Base-by-base conservation (phyloP, 2,797 vertebrate genomes). In the Bovichtus variegatus region DNA sequence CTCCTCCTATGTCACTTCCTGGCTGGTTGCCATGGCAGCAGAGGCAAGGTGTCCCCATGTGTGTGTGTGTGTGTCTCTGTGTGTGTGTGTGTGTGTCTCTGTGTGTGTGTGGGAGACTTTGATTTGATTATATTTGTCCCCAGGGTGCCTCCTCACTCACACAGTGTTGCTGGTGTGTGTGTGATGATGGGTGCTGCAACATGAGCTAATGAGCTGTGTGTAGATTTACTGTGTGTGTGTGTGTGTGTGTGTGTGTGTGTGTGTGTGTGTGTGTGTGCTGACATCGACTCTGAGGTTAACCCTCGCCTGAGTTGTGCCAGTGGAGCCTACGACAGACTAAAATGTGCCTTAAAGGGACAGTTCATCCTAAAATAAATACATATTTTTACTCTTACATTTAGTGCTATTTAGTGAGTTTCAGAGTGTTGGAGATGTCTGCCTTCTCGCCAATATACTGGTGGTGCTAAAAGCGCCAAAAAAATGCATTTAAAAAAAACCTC, bases 21-120 rank as follows among this genome's bases (percentile, higher is more conserved):
- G 90, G 91, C 83, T 87, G 90, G 93, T 95, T 94, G 88, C 93
- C 93, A 94, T 93, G 91, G 91, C 84, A 90, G 79, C 85, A 89
- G 70, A 78, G 87, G 90, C 80, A 87, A 91, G 87, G 85, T 92
- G 91, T 90, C 91, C 91, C 88, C 47, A 31, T 34, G 31, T 34
- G 31, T 31, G 31, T 34, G 31, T 34, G 31, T 34, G 31, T 34
- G 31, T 34, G 31, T 34, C 31, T 34, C 31, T 34, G 31, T 34
- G 31, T 34, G 31, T 29, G 67, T 0, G 36, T 46, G 77, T 18
- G 54, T 61, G 49, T 70, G 70, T 71, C 73, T 63, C 80, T 59
- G 74, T 62, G 60, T 40, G n/a, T 38, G 59, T 40, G 49, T 12
- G 31, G 70, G 27, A 62, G 50, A 31, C 70, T 63, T 31, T 72